A percentile compares a stretch with the other conserved stretches of the same genome.
These are phyloP conservation scores for Ischnus inquisitorius DNA, from an alignment of 2,888 invertebrate species.

Conservation along the genomic window DNA sequence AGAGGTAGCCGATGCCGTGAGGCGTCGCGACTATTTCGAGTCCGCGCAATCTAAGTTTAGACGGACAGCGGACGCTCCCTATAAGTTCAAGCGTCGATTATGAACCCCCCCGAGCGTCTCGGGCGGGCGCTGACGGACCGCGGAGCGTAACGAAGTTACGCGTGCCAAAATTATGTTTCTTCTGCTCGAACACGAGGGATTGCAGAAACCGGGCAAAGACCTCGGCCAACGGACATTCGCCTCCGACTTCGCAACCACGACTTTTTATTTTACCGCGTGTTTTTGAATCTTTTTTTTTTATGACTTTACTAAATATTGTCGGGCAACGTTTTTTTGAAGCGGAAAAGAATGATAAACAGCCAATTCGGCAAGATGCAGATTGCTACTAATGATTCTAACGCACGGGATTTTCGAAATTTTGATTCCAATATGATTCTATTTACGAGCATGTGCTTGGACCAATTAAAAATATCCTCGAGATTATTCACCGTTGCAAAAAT, in stretches of 20 bases:
- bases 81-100: slow-evolving; percentile 84
- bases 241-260: slow-evolving; percentile 1
- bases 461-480: neutral
- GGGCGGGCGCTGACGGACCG: slow-evolving; percentile 63
- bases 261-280: neutral
- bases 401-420: neutral
- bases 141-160: slow-evolving; percentile 75
- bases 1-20: slow-evolving; percentile 73
- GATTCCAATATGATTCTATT: neutral
- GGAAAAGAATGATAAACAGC: neutral
- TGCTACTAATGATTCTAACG: neutral
- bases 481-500: no score
- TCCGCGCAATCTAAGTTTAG: slow-evolving; percentile 82
- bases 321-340: neutral
- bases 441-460: neutral
- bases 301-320: neutral
- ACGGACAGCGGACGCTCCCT: slow-evolving; percentile 83
- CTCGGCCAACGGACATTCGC: slow-evolving; percentile 70
- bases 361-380: neutral
- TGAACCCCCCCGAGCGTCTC: slow-evolving; percentile 77
- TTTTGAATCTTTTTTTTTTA: neutral
- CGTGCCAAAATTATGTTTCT: slow-evolving; percentile 82
- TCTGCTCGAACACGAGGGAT: slow-evolving; percentile 61
- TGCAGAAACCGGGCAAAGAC: slow-evolving; percentile 79
- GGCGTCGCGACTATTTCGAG: slow-evolving; percentile 81